These are phyloP conservation scores for Therioaphis trifolii DNA, from an alignment of 2,888 invertebrate genomes.

Conservation along the genomic window DNA sequence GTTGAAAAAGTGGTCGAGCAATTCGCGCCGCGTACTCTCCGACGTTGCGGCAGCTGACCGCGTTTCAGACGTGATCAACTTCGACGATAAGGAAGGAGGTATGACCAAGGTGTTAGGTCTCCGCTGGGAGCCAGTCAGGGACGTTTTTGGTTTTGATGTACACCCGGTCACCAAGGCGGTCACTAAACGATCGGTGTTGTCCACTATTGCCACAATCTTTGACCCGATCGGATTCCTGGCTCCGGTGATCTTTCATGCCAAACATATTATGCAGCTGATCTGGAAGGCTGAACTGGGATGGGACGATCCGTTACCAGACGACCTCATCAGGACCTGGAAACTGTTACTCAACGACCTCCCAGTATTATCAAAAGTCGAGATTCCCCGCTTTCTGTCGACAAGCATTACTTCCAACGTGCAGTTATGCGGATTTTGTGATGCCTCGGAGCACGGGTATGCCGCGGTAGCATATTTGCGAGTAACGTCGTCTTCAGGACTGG, in stretches of 20 bases:
- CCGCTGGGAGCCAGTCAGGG: conserved; percentile 62
- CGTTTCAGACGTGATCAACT: too few species aligned
- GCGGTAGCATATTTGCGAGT: conserved; percentile 9
- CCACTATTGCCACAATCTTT: conserved; percentile 63
- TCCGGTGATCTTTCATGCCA: too few species aligned
- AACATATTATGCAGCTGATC: neutral
- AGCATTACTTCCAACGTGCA: neutral
- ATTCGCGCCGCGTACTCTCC: too few species aligned
- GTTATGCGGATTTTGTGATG: conserved; percentile 36
- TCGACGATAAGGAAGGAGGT: too few species aligned
- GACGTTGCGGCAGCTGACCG: too few species aligned
- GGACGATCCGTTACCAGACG: conserved; percentile 1
- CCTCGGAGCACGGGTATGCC: conserved; percentile 29
- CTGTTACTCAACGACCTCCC: too few species aligned
- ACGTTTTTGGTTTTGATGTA: conserved; percentile 60
- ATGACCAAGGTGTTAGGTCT: conserved; percentile 63
- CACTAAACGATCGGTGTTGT: conserved; percentile 64
- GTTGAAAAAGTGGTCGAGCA: too few species aligned
- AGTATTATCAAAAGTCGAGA: neutral
- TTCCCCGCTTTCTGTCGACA: too few species aligned
- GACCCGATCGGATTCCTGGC: conserved; percentile 62
- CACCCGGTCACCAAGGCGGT: neutral
- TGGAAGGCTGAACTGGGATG: neutral
- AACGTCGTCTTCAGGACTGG: fast-evolving
- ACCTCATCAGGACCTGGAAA: neutral